Base-by-base conservation (phyloP, 2,888 invertebrate genomes). In the Drosophila subsilvestris region DNA sequence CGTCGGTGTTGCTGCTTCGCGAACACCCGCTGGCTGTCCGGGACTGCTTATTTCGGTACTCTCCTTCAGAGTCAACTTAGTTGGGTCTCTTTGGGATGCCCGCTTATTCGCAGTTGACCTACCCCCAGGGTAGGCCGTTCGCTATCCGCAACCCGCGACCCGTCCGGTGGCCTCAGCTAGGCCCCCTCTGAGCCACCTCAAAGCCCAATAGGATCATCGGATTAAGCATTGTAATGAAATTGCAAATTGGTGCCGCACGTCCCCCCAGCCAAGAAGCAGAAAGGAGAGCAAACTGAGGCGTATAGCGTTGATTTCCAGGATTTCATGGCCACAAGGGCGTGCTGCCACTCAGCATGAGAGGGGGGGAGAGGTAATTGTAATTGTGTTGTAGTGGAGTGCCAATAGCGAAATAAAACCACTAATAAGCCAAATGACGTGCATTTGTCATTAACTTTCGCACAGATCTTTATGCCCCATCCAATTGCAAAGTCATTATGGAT, bases 201-300 rank as follows among this genome's bases (percentile, higher is more conserved):
- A n/a, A n/a, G n/a, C n/a, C n/a, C n/a, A n/a, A n/a, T n/a, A n/a
- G n/a, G n/a, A n/a, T n/a, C n/a, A n/a, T n/a, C n/a, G n/a, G 89
- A 89, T 87, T 89, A 86, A 89, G 77, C 86, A 85, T 80, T 80
- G 89, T 82, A 89, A 87, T 87, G 87, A 89, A 89, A 87, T 88
- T 85, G 82, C 82, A 88, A 87, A 87, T 87, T 87, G 87, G 80
- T 67, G 70, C 71, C 76, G 71, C 79, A 67, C 69, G 69, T 60
- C 67, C 67, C 73, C 76, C 5, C 69, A 78, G 25, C 47, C 51
- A 60, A 32, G 22, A 44, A 32, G 43, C 12, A 8, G 55, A 48
- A 59, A 50, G 42, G 47, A 56, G 25, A 54, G 51, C n/a, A 48
- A 43, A 14, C 14, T 27, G 56, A 47, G 20, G 17, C 25, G 37